Percentiles rank a stretch among this genome's conserved stretches.
phyloP scores from a whole-genome alignment of 1,140 invertebrate species.

The Conus betulinus region DNA sequence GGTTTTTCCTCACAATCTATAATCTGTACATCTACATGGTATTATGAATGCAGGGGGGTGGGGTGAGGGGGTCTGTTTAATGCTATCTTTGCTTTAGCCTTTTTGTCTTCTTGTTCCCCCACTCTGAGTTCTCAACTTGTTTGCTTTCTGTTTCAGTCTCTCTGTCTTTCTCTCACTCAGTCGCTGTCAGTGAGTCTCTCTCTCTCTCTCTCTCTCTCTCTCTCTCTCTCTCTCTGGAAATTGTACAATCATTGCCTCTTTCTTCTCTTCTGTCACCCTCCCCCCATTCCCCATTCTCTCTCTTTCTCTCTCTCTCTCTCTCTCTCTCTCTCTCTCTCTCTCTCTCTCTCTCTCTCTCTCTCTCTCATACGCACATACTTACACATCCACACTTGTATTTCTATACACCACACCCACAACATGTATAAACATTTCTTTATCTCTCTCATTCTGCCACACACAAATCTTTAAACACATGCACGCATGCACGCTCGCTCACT shows the following conservation, averaged over 20 bases:
- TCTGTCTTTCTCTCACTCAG: neutral
- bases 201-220: slow-evolving; percentile 10
- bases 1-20: no score
- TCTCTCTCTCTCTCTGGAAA: neutral
- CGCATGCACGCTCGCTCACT: no score
- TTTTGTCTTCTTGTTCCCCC: neutral
- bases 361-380: neutral
- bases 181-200: neutral
- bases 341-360: slow-evolving; percentile 7
- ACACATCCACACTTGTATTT: no score
- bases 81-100: no score
- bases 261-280: neutral
- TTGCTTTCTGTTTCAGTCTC: neutral
- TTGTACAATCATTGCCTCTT: neutral
- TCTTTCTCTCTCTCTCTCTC: neutral
- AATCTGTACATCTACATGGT: no score
- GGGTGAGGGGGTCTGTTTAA: no score
- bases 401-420: no score
- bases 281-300: neutral
- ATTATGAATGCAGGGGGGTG: no score
- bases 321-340: neutral
- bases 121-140: neutral
- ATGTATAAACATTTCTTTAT: no score
- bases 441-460: no score
- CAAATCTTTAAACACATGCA: no score